Evolutionary conservation across 2,113 vertebrate genomes (phyloP), one percentile per base, ranked within the genome.

Genomic region (Tetrax tetrax): DNA sequence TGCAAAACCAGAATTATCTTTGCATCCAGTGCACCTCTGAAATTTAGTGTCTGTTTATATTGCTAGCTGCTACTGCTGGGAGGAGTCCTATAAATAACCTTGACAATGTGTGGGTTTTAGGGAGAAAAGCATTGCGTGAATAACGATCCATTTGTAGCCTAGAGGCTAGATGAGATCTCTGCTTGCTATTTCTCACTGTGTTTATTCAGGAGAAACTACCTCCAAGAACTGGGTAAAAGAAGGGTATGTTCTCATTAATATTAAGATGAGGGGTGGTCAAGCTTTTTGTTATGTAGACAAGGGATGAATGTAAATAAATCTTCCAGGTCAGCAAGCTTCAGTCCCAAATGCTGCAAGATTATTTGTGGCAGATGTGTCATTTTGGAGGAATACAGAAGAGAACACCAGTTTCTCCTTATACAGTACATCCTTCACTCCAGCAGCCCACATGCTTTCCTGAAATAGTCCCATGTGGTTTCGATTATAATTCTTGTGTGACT

Each of bases 11-110:
- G 69, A 83, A 65, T 76, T 77, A 82, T 87, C 81, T 92, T 51
- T 69, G 69, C n/a, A 47, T 85, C 64, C 61, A 72, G 41, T 6
- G 37, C 71, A 81, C 75, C 54, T 59, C 71, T 76, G 65, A 91
- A 96, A 97, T 92, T 87, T 91, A 89, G 86, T 89, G 91, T 22
- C 86, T 79, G 53, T 81, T 92, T 96, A 75, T 82, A 33, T 61
- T 82, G 45, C 61, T 50, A 69, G 59, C 37, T 81, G 83, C 80
- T 92, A 84, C 94, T 87, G 57, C 69, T 89, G 54, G 61, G 87
- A 84, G 50, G 61, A 85, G 33, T 64, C 57, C 69, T 72, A 48
- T 92, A 95, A 96, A 96, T 84, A 84, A 75, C 33, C 37, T 48
- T 68, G 70, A 84, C 56, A 91, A 66, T 22, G n/a, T 93, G 65